Conservation (phyloP, 2,797 vertebrate species). For the Alectoris magna region DNA sequence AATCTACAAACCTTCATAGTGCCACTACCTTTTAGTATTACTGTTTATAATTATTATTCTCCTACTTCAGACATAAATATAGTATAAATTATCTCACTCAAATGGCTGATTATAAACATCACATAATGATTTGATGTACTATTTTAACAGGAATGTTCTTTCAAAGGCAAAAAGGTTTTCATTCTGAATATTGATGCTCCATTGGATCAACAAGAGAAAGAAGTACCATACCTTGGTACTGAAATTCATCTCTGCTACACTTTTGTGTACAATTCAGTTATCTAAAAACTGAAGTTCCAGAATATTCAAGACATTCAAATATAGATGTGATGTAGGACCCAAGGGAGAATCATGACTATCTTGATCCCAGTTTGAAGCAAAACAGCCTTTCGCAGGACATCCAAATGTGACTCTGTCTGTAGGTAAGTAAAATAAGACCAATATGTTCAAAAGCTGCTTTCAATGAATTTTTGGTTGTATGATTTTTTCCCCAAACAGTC, state of each 20-base stretch:
- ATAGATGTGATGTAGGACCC: neutral
- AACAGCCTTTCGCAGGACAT: neutral
- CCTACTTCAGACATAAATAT: neutral
- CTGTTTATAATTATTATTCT: neutral
- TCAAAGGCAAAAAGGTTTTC: neutral
- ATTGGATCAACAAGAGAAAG: neutral
- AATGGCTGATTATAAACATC: neutral
- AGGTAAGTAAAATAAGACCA: neutral
- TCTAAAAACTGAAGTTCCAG: neutral
- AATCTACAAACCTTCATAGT: neutral
- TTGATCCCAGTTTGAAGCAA: neutral
- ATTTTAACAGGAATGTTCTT: neutral
- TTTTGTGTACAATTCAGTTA: neutral
- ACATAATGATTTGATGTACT: neutral
- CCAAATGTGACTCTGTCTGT: no score
- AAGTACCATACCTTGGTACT: neutral
- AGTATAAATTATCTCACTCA: neutral
- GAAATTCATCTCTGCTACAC: neutral
- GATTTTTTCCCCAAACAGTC: no score
- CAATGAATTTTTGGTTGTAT: neutral
- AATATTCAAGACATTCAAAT: neutral
- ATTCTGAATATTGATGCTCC: neutral
- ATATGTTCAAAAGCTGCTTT: neutral
- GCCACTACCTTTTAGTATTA: neutral
- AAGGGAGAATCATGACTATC: neutral